phyloP scores from a whole-genome alignment of 2,797 vertebrate genomes.

The Megaceryle alcyon region DNA sequence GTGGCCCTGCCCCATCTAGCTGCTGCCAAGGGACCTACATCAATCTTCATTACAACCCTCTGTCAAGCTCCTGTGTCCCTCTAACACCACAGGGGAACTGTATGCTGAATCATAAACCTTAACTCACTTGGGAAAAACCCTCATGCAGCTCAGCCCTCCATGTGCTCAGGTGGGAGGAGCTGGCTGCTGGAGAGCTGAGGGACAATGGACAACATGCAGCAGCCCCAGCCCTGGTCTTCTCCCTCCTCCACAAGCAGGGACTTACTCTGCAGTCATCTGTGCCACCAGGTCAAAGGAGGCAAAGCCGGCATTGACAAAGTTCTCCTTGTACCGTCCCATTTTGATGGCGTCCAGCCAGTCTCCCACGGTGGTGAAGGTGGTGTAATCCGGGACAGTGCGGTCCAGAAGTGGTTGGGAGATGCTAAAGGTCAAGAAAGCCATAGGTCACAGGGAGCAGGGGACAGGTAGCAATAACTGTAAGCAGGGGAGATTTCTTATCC shows the following conservation, averaged over 20 bases:
- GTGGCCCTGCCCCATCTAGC: neutral
- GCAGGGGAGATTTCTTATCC: neutral
- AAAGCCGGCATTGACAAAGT: constrained; percentile 96
- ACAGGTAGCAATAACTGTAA: neutral
- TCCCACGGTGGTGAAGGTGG: constrained; percentile 97
- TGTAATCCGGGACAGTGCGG: constrained; percentile 97
- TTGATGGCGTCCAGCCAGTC: constrained; percentile 99
- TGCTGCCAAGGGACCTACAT: neutral
- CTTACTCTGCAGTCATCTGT: constrained; percentile 94
- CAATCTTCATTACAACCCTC: neutral
- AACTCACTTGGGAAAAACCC: neutral
- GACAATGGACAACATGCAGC: neutral
- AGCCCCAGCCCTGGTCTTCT: neutral
- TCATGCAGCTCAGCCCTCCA: neutral
- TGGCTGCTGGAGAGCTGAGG: neutral
- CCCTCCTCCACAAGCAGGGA: neutral
- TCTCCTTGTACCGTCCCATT: constrained; percentile 99
- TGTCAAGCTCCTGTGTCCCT: neutral
- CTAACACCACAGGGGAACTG: neutral
- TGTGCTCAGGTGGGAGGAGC: rapidly evolving
- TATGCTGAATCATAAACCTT: neutral
- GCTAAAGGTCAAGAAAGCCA: constrained; percentile 81
- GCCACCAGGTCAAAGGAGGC: constrained; percentile 98
- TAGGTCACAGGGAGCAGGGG: constrained; percentile 38
- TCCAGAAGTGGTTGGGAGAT: constrained; percentile 97